Conservation (phyloP, 2,888 invertebrate genomes). For the Drosophila longiperda region DNA sequence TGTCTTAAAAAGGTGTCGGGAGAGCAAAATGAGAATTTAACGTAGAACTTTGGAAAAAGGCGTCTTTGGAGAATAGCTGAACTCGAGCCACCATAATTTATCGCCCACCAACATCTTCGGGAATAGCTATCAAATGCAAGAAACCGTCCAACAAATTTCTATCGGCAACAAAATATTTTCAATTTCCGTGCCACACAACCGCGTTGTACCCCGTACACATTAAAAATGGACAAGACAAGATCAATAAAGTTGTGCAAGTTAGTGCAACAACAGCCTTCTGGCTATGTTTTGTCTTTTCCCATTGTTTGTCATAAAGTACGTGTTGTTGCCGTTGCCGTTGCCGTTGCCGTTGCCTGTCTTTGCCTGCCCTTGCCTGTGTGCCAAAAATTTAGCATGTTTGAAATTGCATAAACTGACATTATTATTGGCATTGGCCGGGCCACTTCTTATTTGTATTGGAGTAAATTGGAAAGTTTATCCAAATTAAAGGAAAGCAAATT, state of each 20-base stretch:
- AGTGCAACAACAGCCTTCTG: neutral
- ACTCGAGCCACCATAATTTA: constrained; percentile 11
- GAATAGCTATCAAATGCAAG: constrained; percentile 29
- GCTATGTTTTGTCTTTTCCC: neutral
- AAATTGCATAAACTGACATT: constrained; percentile 7
- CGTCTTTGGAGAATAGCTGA: constrained; percentile 12
- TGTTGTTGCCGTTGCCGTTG: neutral
- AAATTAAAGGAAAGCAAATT: constrained; percentile 1
- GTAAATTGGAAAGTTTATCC: constrained; percentile 4
- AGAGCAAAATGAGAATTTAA: constrained; percentile 18
- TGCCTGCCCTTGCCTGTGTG: neutral
- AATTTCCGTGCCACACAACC: constrained; percentile 59
- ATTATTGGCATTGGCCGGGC: constrained; percentile 5
- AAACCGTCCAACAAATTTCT: constrained; percentile 49
- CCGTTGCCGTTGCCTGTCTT: neutral
- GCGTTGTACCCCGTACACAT: constrained; percentile 2
- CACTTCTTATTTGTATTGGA: neutral
- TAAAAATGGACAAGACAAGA: neutral
- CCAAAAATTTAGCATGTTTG: constrained; percentile 3
- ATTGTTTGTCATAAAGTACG: neutral
- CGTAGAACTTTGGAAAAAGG: constrained; percentile 1
- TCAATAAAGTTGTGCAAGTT: neutral
- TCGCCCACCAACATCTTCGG: neutral
- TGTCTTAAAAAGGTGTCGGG: constrained; percentile 29
- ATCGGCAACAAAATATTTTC: constrained; percentile 60